A percentile compares a stretch with the other conserved stretches of the same genome.
Evolutionary conservation across 2,113 vertebrate genomes (phyloP).

Genomic region (Zingel zingel): DNA sequence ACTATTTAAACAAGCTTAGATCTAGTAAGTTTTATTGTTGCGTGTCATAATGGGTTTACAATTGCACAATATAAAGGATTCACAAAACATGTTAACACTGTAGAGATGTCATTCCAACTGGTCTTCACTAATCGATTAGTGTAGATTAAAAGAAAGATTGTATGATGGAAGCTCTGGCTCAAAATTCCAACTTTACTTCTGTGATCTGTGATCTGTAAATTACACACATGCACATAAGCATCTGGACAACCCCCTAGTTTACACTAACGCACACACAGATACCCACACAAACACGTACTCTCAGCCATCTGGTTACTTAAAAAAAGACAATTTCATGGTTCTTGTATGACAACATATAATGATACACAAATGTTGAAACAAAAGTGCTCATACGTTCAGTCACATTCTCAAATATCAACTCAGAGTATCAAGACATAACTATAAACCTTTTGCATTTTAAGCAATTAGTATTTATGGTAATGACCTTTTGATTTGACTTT

Average conservation of each 20-base stretch:
- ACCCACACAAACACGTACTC: constrained; percentile 28
- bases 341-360: constrained; percentile 28
- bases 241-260: constrained; percentile 18
- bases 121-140: neutral
- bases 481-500: neutral
- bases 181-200: constrained; percentile 18
- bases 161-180: neutral
- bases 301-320: constrained; percentile 59
- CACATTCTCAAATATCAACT: neutral
- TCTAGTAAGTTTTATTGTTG: neutral
- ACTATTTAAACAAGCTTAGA: neutral
- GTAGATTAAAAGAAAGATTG: neutral
- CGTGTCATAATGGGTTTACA: neutral
- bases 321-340: constrained; percentile 25
- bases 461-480: neutral
- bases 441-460: constrained; percentile 7
- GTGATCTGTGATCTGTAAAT: constrained; percentile 8
- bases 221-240: constrained; percentile 41
- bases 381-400: neutral
- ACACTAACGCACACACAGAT: constrained; percentile 12
- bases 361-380: constrained; percentile 13
- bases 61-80: constrained; percentile 8
- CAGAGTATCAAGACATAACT: neutral
- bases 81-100: constrained; percentile 4
- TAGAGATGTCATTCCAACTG: neutral